Base-by-base conservation (phyloP, 1,140 invertebrate genomes). In the Papilio dardanus region DNA sequence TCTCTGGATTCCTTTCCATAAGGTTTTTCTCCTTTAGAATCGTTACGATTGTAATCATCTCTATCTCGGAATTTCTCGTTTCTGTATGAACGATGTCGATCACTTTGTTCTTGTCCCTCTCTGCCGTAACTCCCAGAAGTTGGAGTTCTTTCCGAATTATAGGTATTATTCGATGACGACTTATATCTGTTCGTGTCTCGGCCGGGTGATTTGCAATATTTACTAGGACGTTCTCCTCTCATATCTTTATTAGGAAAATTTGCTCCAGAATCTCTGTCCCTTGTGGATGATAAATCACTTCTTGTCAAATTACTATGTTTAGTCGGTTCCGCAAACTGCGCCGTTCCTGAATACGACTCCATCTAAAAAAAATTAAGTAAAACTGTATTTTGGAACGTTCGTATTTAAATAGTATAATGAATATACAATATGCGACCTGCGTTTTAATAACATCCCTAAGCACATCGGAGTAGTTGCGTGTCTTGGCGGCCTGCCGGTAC, bases 401-500 rank as follows among this genome's bases (percentile, higher is more conserved):
- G 35, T 37, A 37, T 37, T 37, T n/a, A 46, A 46, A 1, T 28
- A 5, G 0, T 12, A 14, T 8, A 30, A 28, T 28, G 10, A 62
- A 28, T 28, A 62, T 5, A 46, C 42, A 46, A 62, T 50, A 6
- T 50, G 24, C 28, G 24, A 95, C 95, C 85, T 96, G 95, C 35
- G 95, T 94, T 73, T 93, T 89, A 71, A 96, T 96, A 7, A 96
- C 93, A 85, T 95, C 95, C 10, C 95, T 92, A 14, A 96, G 84
- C 28, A 96, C 94, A 88, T 96, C 95, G 0, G 92, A 94, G 31
- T 96, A 94, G 74, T 94, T 96, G 79, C 94, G 94, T 69, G 94
- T 94, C 82, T 95, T 96, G 37, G 95, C 95, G 74, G 96, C 95
- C 35, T 95, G 95, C 85, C 94, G 95, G 79, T 96, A 95, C 82